A percentile compares a stretch with the other conserved stretches of the same genome.
These are phyloP conservation scores for Nipponacmea schrenckii DNA, from an alignment of 2,888 invertebrate species.

Conservation along the genomic window DNA sequence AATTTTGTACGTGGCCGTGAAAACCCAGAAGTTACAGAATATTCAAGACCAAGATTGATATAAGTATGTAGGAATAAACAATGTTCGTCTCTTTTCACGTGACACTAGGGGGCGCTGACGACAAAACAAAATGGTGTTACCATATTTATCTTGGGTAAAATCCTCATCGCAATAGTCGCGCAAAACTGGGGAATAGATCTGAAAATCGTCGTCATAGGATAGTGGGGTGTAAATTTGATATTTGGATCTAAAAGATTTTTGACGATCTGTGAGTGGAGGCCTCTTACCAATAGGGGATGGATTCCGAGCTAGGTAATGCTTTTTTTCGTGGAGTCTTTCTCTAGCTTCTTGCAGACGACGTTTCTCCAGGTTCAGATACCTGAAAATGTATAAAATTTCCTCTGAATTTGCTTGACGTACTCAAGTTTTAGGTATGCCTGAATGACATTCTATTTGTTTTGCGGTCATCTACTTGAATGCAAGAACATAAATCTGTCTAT, in stretches of 20 bases:
- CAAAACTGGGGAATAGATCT: conserved; percentile 24
- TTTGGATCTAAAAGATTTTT: conserved; percentile 27
- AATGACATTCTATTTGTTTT: too few relatives aligned
- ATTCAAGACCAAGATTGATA: background rate
- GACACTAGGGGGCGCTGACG: background rate
- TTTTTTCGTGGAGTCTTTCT: conserved; percentile 43
- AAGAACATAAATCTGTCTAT: too few relatives aligned
- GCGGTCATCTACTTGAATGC: too few relatives aligned
- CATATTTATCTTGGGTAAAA: background rate
- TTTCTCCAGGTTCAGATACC: conserved; percentile 47
- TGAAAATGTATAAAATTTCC: conserved; percentile 26
- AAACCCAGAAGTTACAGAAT: too few relatives aligned
- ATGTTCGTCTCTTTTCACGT: background rate
- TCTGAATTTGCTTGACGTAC: background rate
- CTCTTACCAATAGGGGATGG: conserved; percentile 47
- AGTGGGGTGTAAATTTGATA: conserved; percentile 30
- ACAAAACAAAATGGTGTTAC: background rate
- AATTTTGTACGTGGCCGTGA: too few relatives aligned
- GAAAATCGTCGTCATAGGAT: conserved; percentile 23
- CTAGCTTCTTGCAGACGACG: conserved; percentile 45
- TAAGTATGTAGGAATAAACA: background rate
- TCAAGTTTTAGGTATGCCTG: too few relatives aligned
- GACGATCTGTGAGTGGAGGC: conserved; percentile 18
- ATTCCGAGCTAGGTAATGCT: conserved; percentile 34
- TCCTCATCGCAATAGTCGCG: background rate